phyloP scores from a whole-genome alignment of 2,888 invertebrate species.

The Nymphalis c-album region DNA sequence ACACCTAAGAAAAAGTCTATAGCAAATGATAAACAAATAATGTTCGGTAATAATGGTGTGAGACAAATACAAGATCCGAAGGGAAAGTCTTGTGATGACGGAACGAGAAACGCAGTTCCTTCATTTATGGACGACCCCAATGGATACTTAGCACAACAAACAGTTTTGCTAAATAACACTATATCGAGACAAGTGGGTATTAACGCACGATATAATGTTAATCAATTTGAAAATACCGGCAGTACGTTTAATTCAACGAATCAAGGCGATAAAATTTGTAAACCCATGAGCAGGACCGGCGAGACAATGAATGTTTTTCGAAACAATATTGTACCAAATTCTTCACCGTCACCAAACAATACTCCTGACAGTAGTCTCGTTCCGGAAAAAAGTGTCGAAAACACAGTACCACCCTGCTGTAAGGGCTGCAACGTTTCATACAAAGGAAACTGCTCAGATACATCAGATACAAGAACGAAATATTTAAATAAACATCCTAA shows the following conservation, averaged over 20 bases:
- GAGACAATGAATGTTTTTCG: constrained; percentile 61
- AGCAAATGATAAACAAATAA: constrained; percentile 55
- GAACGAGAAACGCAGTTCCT: constrained; percentile 82
- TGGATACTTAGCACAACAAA: constrained; percentile 95
- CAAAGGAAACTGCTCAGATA: constrained; percentile 69
- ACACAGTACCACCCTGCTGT: constrained; percentile 67
- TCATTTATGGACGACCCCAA: constrained; percentile 96
- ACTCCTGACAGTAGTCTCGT: constrained; percentile 76
- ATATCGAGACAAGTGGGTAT: constrained; percentile 85
- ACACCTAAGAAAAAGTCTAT: constrained; percentile 75
- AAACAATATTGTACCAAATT: constrained; percentile 61
- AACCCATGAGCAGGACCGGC: constrained; percentile 51
- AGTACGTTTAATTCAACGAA: constrained; percentile 52
- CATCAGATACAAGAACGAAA: constrained; percentile 63
- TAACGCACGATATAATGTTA: constrained; percentile 59
- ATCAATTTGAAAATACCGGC: constrained; percentile 58
- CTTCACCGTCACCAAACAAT: constrained; percentile 69
- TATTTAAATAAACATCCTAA: constrained; percentile 63
- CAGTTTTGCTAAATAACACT: constrained; percentile 91
- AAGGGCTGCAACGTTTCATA: constrained; percentile 76
- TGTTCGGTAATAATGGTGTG: constrained; percentile 63
- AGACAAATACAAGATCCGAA: constrained; percentile 64
- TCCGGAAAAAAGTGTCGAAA: constrained; percentile 62
- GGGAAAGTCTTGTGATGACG: constrained; percentile 70
- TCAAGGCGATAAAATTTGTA: constrained; percentile 57